Percentiles rank a stretch among this genome's conserved stretches.
Evolutionary conservation across 2,888 invertebrate genomes (phyloP).

Genomic region (Halictus ligatus): DNA sequence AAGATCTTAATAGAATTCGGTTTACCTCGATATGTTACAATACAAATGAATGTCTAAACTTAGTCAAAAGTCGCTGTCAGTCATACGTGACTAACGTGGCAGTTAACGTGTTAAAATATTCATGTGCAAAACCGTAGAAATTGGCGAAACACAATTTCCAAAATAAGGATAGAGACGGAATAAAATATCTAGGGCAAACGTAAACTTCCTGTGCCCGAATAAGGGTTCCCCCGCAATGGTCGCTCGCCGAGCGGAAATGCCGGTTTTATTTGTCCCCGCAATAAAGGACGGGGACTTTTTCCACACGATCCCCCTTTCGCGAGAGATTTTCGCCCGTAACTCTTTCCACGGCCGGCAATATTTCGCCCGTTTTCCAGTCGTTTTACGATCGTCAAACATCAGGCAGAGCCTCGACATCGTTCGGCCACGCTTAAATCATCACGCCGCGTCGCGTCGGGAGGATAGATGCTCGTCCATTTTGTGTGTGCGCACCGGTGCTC

Average conservation of each 20-base stretch:
- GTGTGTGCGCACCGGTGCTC: conserved; percentile 1
- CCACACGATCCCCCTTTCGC: not conserved
- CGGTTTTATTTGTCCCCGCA: not conserved
- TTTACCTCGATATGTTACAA: no score
- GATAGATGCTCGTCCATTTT: conserved; percentile 16
- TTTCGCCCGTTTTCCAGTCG: not conserved
- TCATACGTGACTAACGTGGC: no score
- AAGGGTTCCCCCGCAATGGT: not conserved
- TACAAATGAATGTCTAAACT: no score
- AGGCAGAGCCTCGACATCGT: conserved; percentile 8
- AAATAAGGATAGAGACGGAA: not conserved
- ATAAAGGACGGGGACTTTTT: not conserved
- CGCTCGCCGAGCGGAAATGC: not conserved
- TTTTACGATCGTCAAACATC: conserved; percentile 36
- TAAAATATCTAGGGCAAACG: not conserved
- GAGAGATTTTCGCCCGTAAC: not conserved
- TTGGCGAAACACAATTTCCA: not conserved
- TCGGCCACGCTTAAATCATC: conserved; percentile 35
- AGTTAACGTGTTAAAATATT: no score
- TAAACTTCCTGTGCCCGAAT: not conserved
- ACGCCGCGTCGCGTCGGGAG: not conserved
- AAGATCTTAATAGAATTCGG: no score
- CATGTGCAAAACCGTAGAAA: not conserved
- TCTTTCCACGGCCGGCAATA: not conserved
- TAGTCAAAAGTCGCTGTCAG: no score